These are phyloP conservation scores for Enteromius radiatus DNA, from an alignment of 2,797 vertebrate species.

Conservation along the genomic window DNA sequence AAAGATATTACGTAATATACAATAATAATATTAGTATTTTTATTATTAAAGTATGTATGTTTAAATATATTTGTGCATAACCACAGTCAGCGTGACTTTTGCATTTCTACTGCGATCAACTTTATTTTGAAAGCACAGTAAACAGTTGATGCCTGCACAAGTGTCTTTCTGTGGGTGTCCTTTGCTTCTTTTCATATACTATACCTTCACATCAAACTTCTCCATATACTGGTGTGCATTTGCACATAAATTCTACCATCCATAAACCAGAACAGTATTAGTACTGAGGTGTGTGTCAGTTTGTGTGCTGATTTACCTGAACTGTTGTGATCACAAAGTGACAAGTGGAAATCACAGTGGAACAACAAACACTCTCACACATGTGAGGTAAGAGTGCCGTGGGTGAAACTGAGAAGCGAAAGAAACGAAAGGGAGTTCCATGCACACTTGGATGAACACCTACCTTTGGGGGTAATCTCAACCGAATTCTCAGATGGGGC, in stretches of 20 bases:
- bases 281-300: neutral
- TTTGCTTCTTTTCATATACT: slow-evolving; percentile 45
- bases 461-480: slow-evolving; percentile 82
- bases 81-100: neutral
- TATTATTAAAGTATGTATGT: neutral
- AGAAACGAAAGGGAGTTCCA: slow-evolving; percentile 8
- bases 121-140: neutral
- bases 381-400: slow-evolving; percentile 28
- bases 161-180: neutral
- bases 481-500: slow-evolving; percentile 76
- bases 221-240: slow-evolving; percentile 24
- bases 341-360: slow-evolving; percentile 63
- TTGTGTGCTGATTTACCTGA: slow-evolving; percentile 20
- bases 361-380: slow-evolving; percentile 56
- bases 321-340: slow-evolving; percentile 30
- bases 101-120: neutral
- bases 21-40: neutral
- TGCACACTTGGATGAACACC: slow-evolving; percentile 61
- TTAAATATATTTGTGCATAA: neutral
- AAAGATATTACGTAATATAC: neutral
- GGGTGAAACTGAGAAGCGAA: slow-evolving; percentile 31
- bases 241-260: slow-evolving; percentile 10
- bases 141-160: neutral
- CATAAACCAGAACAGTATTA: slow-evolving; percentile 28
- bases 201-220: slow-evolving; percentile 46